These are phyloP conservation scores for Coracopsis vasa DNA, from an alignment of 2,113 vertebrate genomes.

Conservation along the genomic window DNA sequence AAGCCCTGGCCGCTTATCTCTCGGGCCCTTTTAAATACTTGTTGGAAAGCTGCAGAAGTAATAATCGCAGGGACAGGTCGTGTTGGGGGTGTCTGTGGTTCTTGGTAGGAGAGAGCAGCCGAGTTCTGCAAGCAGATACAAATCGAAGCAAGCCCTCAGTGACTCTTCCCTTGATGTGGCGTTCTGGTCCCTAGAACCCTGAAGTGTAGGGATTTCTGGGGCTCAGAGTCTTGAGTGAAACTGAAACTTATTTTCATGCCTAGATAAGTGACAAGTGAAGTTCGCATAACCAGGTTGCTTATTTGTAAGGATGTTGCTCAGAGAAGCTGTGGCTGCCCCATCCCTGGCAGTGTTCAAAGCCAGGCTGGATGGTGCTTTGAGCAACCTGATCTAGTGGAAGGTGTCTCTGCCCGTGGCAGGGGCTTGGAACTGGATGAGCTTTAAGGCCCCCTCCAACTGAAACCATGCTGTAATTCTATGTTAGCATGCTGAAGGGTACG, in stretches of 20 bases:
- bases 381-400: neutral
- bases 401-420: neutral
- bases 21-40: too few species aligned
- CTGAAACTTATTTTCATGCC: neutral
- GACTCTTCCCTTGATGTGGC: neutral
- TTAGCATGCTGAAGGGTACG: neutral
- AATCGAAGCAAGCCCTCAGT: neutral
- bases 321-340: neutral
- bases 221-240: neutral
- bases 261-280: neutral
- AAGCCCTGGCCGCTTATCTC: neutral
- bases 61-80: neutral
- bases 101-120: neutral
- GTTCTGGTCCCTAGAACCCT: neutral
- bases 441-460: neutral
- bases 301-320: neutral
- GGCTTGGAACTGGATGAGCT: neutral
- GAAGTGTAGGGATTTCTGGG: neutral
- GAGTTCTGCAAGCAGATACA: neutral
- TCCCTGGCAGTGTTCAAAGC: neutral
- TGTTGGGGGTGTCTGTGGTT: neutral
- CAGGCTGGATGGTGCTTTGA: neutral
- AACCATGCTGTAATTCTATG: neutral
- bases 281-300: rapidly evolving
- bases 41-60: neutral